Evolutionary conservation across 2,888 invertebrate genomes (phyloP).

Genomic region (Melolontha melolontha): DNA sequence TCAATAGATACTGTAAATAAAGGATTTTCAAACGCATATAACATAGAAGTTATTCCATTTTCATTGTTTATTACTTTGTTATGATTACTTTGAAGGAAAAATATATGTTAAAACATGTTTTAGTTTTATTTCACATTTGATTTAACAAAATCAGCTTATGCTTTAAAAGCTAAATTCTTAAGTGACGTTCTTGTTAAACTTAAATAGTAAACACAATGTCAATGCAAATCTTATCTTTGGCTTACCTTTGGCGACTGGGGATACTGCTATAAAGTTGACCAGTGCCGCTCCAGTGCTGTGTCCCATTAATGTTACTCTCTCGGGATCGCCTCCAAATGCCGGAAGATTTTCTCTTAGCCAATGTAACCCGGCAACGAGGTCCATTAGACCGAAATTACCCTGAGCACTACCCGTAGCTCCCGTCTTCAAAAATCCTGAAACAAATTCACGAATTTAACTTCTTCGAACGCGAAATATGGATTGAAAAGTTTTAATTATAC

Average conservation of each 20-base stretch:
- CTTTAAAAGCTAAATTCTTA: neutral
- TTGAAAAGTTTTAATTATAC: too few relatives aligned
- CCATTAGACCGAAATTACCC: slow-evolving; percentile 93
- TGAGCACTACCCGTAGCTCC: slow-evolving; percentile 90
- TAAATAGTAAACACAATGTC: slow-evolving; percentile 7
- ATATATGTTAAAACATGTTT: too few relatives aligned
- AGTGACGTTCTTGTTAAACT: slow-evolving; percentile 4
- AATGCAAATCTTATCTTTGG: slow-evolving; percentile 10
- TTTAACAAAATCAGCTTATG: neutral
- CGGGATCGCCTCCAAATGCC: slow-evolving; percentile 95
- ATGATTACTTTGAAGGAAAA: too few relatives aligned
- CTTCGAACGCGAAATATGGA: too few relatives aligned
- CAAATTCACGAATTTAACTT: slow-evolving; percentile 50
- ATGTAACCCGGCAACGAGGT: slow-evolving; percentile 93
- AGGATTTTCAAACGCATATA: too few relatives aligned
- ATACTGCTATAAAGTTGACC: slow-evolving; percentile 95
- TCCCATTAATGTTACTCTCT: slow-evolving; percentile 92
- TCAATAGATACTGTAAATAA: too few relatives aligned
- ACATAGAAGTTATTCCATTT: too few relatives aligned
- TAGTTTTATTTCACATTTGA: too few relatives aligned
- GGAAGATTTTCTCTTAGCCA: slow-evolving; percentile 96
- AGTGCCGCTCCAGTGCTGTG: slow-evolving; percentile 97
- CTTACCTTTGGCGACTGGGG: slow-evolving; percentile 93
- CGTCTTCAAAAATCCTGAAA: slow-evolving; percentile 89
- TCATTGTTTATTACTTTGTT: too few relatives aligned